Evolutionary conservation across 2,888 invertebrate species (phyloP), one percentile per base, ranked within the genome.

Genomic region (Ceratothoa steindachneri): DNA sequence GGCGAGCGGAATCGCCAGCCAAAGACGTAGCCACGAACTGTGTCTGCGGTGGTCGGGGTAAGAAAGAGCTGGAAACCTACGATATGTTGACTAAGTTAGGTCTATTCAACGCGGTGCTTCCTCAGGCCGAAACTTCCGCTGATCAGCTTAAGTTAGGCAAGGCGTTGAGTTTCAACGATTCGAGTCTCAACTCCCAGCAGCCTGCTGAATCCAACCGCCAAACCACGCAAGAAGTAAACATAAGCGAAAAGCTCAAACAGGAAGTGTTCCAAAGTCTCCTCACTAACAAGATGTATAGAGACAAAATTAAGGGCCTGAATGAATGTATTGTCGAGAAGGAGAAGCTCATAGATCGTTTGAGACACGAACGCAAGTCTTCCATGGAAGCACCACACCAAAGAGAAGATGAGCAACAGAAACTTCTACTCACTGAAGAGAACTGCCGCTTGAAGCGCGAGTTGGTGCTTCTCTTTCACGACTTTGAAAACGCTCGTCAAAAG

Each of bases 71-170:
- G 5, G 69, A 78, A 22, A 60, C 64, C 9, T 75, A 66, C 64
- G 78, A 78, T 30, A 71, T 29, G 15, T 71, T 73, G 1, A 19
- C 74, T 1, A 78, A 75, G 41, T 24, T 73, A 19, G 78, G 70
- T n/a, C 19, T 78, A 9, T 53, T 75, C n/a, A 52, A 55, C 22
- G 53, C 73, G 1, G 31, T 75, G 2, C 22, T 67, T 9, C 72
- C 77, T 77, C 7, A 75, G 66, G 0, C 31, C 22, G 27, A 65
- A 66, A 52, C 29, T 41, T 27, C 52, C 12, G 60, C 24, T 4
- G 60, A 7, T 24, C 60, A 60, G 3, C 24, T 60, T 2, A 60
- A 60, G n/a, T 60, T 60, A 60, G 12, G 3, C 12, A 73, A 67
- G 41, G 30, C 67, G 4, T 64, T 75, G 52, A 72, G 70, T n/a